A percentile compares a stretch with the other conserved stretches of the same genome.
Conservation (phyloP, 2,888 invertebrate species). For the Melanargia galathea region DNA sequence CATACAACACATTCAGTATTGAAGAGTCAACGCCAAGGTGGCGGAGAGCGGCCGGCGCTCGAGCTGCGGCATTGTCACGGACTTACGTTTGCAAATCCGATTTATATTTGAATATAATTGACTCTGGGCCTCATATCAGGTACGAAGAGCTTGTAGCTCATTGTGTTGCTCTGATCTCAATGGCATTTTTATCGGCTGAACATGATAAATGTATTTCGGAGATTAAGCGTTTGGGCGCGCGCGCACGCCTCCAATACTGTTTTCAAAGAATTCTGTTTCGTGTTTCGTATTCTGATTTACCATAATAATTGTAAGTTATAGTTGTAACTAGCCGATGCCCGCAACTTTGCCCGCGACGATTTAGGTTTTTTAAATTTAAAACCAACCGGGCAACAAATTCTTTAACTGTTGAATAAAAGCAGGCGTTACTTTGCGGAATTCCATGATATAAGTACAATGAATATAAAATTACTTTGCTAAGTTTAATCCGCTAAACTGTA, state of each 20-base stretch:
- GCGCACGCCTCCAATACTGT: constrained; percentile 19
- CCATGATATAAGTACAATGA: too few relatives aligned
- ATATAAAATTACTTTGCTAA: too few relatives aligned
- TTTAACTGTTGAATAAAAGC: too few relatives aligned
- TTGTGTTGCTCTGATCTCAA: constrained; percentile 76
- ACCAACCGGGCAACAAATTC: too few relatives aligned
- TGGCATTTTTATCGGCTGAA: constrained; percentile 79
- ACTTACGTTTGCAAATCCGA: constrained; percentile 81
- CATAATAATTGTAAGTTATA: constrained; percentile 18
- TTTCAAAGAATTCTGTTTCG: constrained; percentile 26
- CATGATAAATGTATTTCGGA: constrained; percentile 79
- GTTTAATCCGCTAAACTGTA: too few relatives aligned
- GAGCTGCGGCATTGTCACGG: constrained; percentile 71
- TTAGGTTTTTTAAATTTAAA: neutral
- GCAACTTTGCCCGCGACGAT: neutral
- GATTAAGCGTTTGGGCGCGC: constrained; percentile 57
- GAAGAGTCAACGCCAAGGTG: constrained; percentile 40
- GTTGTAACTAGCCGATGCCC: neutral
- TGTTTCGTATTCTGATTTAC: constrained; percentile 27
- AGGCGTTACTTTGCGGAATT: too few relatives aligned
- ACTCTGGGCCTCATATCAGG: constrained; percentile 77
- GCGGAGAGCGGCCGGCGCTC: constrained; percentile 67
- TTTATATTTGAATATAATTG: constrained; percentile 83
- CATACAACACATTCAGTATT: neutral
- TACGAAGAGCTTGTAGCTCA: constrained; percentile 68